Evolutionary conservation across 1,140 invertebrate species (phyloP).

Genomic region (Hylaeus anthracinus): DNA sequence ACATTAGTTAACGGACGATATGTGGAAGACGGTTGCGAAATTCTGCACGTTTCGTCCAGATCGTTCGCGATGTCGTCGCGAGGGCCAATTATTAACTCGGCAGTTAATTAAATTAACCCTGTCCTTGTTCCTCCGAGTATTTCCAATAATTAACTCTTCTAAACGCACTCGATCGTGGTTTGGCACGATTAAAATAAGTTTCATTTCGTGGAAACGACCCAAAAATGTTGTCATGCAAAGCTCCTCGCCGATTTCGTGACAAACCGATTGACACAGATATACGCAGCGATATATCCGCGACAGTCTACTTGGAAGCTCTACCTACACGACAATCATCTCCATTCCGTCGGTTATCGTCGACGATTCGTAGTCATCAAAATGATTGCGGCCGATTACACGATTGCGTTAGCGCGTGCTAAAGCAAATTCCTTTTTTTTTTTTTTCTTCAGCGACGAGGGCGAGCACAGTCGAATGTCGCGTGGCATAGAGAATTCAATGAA

Average conservation of each 20-base stretch:
- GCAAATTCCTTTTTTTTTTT: not conserved
- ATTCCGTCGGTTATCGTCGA: slow-evolving; percentile 74
- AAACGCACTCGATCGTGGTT: not conserved
- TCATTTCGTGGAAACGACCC: no score
- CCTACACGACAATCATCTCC: slow-evolving; percentile 79
- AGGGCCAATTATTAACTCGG: slow-evolving; percentile 18
- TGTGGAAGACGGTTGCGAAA: slow-evolving; percentile 56
- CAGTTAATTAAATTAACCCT: not conserved
- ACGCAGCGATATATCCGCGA: slow-evolving; percentile 60
- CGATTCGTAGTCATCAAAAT: slow-evolving; percentile 78
- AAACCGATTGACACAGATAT: slow-evolving; percentile 76
- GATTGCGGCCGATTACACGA: slow-evolving; percentile 78
- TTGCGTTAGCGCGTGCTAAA: slow-evolving; percentile 73
- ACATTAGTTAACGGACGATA: slow-evolving; percentile 56
- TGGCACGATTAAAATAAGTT: not conserved
- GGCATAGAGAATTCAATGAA: not conserved
- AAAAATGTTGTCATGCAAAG: slow-evolving; percentile 16
- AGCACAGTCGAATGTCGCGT: not conserved
- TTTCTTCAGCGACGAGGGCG: not conserved
- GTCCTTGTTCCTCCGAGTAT: slow-evolving; percentile 21
- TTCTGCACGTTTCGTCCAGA: slow-evolving; percentile 48
- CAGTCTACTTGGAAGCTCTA: slow-evolving; percentile 72
- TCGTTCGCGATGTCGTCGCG: slow-evolving; percentile 35
- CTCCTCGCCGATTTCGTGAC: slow-evolving; percentile 32
- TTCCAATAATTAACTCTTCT: not conserved